Base-by-base conservation (phyloP, 2,888 invertebrate genomes). In the Leucania comma region DNA sequence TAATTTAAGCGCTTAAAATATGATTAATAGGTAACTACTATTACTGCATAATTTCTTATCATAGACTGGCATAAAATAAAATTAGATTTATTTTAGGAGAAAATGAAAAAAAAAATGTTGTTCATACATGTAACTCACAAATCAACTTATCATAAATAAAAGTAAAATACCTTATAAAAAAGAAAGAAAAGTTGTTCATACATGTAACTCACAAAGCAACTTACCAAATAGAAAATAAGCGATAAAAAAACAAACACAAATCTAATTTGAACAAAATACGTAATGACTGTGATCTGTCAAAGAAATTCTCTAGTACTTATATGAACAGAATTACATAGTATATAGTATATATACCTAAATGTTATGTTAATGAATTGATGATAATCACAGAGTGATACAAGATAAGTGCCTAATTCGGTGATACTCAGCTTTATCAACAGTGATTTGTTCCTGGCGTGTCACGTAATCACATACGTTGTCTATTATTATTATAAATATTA, bases 331-430 rank as follows among this genome's bases (percentile, higher is more conserved):
- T 14, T 38, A 62, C 12, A 26, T 38, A 26, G 17, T 56, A 66
- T 29, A 26, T 38, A 26, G 17, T 56, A 66, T 29, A 17, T 68
- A 59, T 24, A 46, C 46, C n/a, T 32, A 57, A 50, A 50, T 68
- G 51, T 26, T 72, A 58, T 51, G 42, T 26, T 26, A 67, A 53
- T 68, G 24, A 24, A 17, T 51, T 62, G 5, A 42, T 60, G 75
- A 78, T 78, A 64, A 78, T 74, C 35, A 46, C 22, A 14, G 6
- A 53, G 32, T 70, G 74, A 35, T 63, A 65, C 50, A 29, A 68
- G 79, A 75, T 79, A 75, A 63, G 26, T 63, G 48, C 70, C 62
- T 63, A 48, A 72, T 68, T 79, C 38, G 56, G 65, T 66, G 68
- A 75, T 79, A 75, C 10, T 51, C n/a, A 10, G 22, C 20, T 20